A percentile compares a stretch with the other conserved stretches of the same genome.
Evolutionary conservation across 2,888 invertebrate species (phyloP).

Genomic region (Melikaiella ostensackeni): DNA sequence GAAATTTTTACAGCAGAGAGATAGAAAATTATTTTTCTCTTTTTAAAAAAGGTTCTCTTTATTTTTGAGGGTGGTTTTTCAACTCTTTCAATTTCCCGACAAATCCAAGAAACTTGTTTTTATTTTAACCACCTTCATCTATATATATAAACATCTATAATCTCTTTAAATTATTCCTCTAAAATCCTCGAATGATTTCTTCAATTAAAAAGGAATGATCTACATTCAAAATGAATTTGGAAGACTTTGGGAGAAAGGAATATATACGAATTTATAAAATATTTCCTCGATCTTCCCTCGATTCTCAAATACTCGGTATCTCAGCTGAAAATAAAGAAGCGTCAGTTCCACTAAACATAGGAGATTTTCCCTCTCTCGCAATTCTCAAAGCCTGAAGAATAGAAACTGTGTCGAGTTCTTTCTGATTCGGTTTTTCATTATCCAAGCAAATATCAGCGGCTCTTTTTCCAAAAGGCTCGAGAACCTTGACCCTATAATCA

Average conservation of each 20-base stretch:
- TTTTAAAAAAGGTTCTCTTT: too few species aligned
- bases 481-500: slow-evolving; percentile 93
- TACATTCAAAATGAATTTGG: not conserved
- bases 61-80: too few species aligned
- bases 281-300: not conserved
- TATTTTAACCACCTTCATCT: too few species aligned
- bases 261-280: not conserved
- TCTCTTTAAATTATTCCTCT: not conserved
- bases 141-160: not conserved
- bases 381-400: slow-evolving; percentile 92
- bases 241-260: not conserved
- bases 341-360: slow-evolving; percentile 79
- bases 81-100: too few species aligned
- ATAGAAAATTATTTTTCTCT: too few species aligned
- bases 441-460: slow-evolving; percentile 92
- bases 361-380: slow-evolving; percentile 85
- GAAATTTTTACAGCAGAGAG: too few species aligned
- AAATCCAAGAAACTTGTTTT: too few species aligned
- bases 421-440: slow-evolving; percentile 90
- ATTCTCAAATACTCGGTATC: slow-evolving; percentile 66
- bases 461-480: slow-evolving; percentile 91
- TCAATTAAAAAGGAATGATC: not conserved
- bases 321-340: slow-evolving; percentile 75
- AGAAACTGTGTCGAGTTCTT: slow-evolving; percentile 94
- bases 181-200: not conserved